Conservation (phyloP, 2,113 vertebrate genomes). For the Lipophrys pholis region DNA sequence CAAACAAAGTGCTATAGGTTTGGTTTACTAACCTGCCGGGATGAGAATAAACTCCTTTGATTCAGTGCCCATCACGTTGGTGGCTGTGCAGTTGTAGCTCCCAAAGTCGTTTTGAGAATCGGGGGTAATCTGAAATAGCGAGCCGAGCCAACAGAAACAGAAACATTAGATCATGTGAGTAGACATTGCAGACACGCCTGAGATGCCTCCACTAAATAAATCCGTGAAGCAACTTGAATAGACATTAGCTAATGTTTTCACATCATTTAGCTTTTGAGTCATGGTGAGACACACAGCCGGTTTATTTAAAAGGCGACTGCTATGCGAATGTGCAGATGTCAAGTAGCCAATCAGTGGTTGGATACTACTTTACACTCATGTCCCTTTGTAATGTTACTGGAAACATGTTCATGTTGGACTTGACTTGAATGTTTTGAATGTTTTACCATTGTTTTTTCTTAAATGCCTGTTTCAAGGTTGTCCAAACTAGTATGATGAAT, state of each 20-base stretch:
- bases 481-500: too few relatives aligned
- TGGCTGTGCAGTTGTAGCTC: slow-evolving; percentile 97
- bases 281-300: too few relatives aligned
- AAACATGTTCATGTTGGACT: not conserved
- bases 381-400: not conserved
- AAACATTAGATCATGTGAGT: not conserved
- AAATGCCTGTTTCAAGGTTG: too few relatives aligned
- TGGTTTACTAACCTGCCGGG: slow-evolving; percentile 89
- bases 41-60: slow-evolving; percentile 96
- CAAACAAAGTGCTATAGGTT: not conserved
- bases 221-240: too few relatives aligned
- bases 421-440: too few relatives aligned
- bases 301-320: not conserved
- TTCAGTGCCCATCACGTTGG: slow-evolving; percentile 92
- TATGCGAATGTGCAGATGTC: slow-evolving; percentile 3
- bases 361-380: not conserved
- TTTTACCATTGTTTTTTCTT: too few relatives aligned
- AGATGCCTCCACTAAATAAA: too few relatives aligned
- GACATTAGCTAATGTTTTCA: not conserved
- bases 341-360: not conserved
- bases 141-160: slow-evolving; percentile 10
- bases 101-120: slow-evolving; percentile 96
- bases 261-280: not conserved
- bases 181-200: not conserved
- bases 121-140: slow-evolving; percentile 87